Base-by-base conservation (phyloP, 2,888 invertebrate species). In the Machimus atricapillus region DNA sequence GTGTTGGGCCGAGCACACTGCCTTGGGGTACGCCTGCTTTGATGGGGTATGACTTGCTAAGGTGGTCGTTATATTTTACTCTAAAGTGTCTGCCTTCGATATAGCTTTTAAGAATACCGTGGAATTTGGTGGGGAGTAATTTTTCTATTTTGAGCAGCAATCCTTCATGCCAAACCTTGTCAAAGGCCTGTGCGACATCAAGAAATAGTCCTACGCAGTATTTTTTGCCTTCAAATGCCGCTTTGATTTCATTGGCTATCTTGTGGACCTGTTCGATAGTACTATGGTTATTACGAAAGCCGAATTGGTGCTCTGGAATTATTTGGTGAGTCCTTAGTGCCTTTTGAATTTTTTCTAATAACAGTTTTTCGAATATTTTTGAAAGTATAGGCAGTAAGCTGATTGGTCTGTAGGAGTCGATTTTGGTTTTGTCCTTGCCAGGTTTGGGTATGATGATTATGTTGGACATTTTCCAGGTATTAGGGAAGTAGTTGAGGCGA, bases 201-300 rank as follows among this genome's bases (percentile, higher is more conserved):
- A 58, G 56, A 19, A 58, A 58, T 2, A 81, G 58, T 6, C 76
- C 77, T 8, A 82, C 78, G 34, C 86, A 88, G 23, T 74, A 23
- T 52, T 88, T 79, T 74, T 87, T 87, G 27, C 76, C 86, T 81
- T 87, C 87, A 1, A 88, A 43, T 9, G 88, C 58, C 9, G 19
- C 7, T 58, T 87, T 74, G 82, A 82, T 81, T 76, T 37, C 76
- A 52, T 46, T 87, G 37, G 52, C 82, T 27, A n/a, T 27, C 81
- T 58, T 56, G 40, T 40, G 56, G 16, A 76, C 40, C 58, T 81
- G 46, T 27, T 58, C 58, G 9, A 58, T 58, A 9, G 58, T 58
- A 58, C 58, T 58, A 23, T 58, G 58, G 23, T 23, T 79, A 43
- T 79, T 34, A 16, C 52, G 52, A n/a, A 52, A 52, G 5, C 52